phyloP scores from a whole-genome alignment of 2,113 vertebrate genomes.

The Sturnus vulgaris region DNA sequence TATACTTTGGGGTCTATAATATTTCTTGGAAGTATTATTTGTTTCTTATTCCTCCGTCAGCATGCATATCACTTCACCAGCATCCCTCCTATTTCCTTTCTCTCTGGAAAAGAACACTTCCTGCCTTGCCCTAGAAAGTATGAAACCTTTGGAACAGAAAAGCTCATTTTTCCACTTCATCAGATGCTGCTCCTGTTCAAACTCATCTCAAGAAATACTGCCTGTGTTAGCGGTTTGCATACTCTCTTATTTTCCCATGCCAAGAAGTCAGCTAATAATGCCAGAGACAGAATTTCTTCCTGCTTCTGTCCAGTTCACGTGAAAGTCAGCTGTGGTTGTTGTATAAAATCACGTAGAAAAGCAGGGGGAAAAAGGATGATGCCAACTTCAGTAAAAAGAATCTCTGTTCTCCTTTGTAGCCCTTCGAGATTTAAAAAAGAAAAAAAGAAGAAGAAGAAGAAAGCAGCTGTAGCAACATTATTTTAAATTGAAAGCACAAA shows the following conservation, averaged over 20 bases:
- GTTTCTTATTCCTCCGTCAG: not conserved
- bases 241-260: conserved; percentile 45
- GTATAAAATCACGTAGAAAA: conserved; percentile 55
- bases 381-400: conserved; percentile 44
- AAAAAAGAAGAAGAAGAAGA: not conserved
- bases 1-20: not conserved
- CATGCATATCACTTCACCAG: not conserved
- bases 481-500: conserved; percentile 24
- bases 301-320: conserved; percentile 48
- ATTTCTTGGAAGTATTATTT: not conserved
- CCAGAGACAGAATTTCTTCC: conserved; percentile 38
- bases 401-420: conserved; percentile 16
- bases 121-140: conserved; percentile 46
- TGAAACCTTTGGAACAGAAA: conserved; percentile 53
- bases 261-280: conserved; percentile 36
- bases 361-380: not conserved
- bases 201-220: conserved; percentile 44
- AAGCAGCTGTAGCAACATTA: not conserved
- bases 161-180: conserved; percentile 50
- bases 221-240: conserved; percentile 34
- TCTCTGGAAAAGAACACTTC: conserved; percentile 15
- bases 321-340: conserved; percentile 54
- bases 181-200: conserved; percentile 46
- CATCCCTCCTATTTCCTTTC: not conserved
- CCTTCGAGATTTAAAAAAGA: not conserved